Percentiles rank a stretch among this genome's conserved stretches.
These are phyloP conservation scores for Agriopis aurantiaria DNA, from an alignment of 2,888 invertebrate species.

Conservation along the genomic window DNA sequence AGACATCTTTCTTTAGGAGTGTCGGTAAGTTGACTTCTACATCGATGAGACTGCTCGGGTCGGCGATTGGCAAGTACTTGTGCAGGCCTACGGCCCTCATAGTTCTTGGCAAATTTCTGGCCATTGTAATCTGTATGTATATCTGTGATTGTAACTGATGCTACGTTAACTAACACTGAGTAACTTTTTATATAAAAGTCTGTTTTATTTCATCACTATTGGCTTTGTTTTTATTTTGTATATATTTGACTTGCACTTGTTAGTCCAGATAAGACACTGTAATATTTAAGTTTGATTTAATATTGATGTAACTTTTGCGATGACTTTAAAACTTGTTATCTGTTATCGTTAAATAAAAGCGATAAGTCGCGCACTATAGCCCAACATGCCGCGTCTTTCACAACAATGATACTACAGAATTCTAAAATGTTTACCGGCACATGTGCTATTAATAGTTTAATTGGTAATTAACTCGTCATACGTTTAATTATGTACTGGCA, in stretches of 20 bases:
- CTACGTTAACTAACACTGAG: not conserved
- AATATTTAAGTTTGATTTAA: not conserved
- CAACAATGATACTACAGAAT: constrained; percentile 5
- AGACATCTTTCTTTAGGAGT: constrained; percentile 63
- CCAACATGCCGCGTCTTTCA: not conserved
- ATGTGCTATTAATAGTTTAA: not conserved
- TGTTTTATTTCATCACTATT: constrained; percentile 1
- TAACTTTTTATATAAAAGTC: not conserved
- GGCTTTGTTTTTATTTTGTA: not conserved
- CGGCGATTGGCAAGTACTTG: constrained; percentile 75
- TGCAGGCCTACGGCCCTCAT: constrained; percentile 80
- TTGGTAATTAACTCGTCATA: not conserved
- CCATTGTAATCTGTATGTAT: constrained; percentile 22
- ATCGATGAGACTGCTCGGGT: constrained; percentile 69
- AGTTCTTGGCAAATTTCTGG: constrained; percentile 62
- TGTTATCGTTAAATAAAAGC: not conserved
- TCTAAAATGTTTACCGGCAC: not conserved
- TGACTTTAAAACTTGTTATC: not conserved
- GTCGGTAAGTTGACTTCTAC: constrained; percentile 67
- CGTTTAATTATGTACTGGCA: not conserved
- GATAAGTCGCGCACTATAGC: not conserved
- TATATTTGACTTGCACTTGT: not conserved
- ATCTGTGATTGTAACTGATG: not conserved
- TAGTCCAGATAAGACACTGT: not conserved
- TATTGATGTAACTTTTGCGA: not conserved